Percentiles rank a stretch among this genome's conserved stretches.
Conservation (phyloP, 2,113 vertebrate species). For the Limanda limanda region DNA sequence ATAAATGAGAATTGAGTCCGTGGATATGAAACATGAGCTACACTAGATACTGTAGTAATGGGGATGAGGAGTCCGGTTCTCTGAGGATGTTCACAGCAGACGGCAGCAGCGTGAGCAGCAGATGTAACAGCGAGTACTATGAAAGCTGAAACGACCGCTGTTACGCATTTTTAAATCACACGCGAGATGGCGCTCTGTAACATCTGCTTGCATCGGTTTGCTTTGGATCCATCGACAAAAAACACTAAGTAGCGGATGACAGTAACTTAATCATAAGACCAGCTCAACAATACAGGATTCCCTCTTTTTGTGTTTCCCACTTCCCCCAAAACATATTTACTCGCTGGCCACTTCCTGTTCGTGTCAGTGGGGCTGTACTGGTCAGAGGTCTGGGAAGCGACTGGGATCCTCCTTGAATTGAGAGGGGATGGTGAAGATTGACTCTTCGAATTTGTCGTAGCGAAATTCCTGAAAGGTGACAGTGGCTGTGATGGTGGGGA, state of each 20-base stretch:
- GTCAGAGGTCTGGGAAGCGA: constrained; percentile 93
- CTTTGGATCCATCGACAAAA: constrained; percentile 60
- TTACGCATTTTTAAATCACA: constrained; percentile 4
- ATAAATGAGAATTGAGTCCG: constrained; percentile 26
- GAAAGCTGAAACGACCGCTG: constrained; percentile 39
- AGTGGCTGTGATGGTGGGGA: constrained; percentile 98
- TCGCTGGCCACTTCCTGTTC: constrained; percentile 35
- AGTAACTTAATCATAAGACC: constrained; percentile 30
- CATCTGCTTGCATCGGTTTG: constrained; percentile 60
- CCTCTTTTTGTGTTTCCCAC: constrained; percentile 14
- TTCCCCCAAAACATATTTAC: constrained; percentile 5
- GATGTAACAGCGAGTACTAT: constrained; percentile 39
- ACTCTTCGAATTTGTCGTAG: constrained; percentile 90
- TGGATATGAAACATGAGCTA: background rate
- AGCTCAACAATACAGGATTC: constrained; percentile 35
- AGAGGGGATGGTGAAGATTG: constrained; percentile 90
- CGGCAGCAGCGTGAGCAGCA: constrained; percentile 60
- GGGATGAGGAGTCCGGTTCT: constrained; percentile 20
- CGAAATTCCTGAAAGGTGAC: constrained; percentile 99
- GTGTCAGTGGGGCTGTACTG: constrained; percentile 32
- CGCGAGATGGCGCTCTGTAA: constrained; percentile 40
- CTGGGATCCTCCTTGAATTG: constrained; percentile 97
- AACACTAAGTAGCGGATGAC: constrained; percentile 20
- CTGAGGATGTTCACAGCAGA: constrained; percentile 47
- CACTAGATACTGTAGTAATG: constrained; percentile 32